Conservation (phyloP, 2,113 vertebrate genomes). For the Alligator sinensis region DNA sequence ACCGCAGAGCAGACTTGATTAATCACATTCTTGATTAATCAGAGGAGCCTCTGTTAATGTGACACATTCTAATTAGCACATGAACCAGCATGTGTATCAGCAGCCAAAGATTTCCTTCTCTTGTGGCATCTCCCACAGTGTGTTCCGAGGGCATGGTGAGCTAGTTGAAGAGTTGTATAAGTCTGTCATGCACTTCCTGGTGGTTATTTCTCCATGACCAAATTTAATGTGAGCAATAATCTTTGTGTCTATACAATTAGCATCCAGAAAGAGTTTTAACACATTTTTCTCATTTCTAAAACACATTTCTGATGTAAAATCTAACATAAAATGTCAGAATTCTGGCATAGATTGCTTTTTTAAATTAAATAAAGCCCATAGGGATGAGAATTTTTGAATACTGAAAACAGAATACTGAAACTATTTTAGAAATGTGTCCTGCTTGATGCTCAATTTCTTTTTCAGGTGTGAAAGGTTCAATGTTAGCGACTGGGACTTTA, state of each 20-base stretch:
- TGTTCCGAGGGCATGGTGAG: not conserved
- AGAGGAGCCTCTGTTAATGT: no score
- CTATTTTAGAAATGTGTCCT: slow-evolving; percentile 5
- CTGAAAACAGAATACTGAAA: slow-evolving; percentile 6
- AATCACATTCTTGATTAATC: no score
- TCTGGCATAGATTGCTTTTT: not conserved
- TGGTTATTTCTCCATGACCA: not conserved
- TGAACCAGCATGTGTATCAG: no score
- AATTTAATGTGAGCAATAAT: not conserved
- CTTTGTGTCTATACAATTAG: not conserved
- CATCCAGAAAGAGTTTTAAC: not conserved
- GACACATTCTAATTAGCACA: no score
- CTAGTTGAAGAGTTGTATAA: not conserved
- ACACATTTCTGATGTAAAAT: fast-evolving
- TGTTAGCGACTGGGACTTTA: not conserved
- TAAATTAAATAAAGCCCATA: not conserved
- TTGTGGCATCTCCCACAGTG: not conserved
- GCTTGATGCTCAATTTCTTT: not conserved
- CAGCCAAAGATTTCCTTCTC: not conserved
- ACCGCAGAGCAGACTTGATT: no score
- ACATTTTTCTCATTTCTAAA: not conserved
- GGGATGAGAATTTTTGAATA: not conserved
- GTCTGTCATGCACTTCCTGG: not conserved
- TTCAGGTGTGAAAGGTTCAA: slow-evolving; percentile 22
- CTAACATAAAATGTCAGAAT: not conserved